A percentile compares a stretch with the other conserved stretches of the same genome.
phyloP scores from a whole-genome alignment of 2,113 vertebrate species.

The Tachycineta bicolor region DNA sequence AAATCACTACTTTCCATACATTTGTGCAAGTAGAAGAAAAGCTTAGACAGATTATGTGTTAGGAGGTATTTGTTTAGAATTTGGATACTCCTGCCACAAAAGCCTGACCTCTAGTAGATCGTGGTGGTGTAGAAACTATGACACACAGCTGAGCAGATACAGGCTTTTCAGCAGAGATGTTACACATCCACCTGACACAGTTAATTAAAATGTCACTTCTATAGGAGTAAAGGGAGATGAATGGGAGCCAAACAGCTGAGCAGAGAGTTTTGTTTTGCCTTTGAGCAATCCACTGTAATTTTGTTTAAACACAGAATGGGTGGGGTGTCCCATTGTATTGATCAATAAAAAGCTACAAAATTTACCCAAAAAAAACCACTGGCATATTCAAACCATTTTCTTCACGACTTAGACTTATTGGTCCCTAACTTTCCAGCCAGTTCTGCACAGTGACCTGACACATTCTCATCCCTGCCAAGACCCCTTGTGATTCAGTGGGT shows the following conservation, averaged over 20 bases:
- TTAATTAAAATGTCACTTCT: constrained; percentile 70
- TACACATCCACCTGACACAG: constrained; percentile 65
- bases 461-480: not conserved
- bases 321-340: not conserved
- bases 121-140: not conserved
- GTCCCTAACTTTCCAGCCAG: not conserved
- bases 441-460: not conserved
- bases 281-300: constrained; percentile 64
- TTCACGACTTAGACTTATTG: not conserved
- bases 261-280: constrained; percentile 67
- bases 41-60: not conserved
- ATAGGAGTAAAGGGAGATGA: constrained; percentile 64
- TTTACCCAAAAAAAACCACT: not conserved
- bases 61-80: constrained; percentile 16
- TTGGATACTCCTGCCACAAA: constrained; percentile 1
- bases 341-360: constrained; percentile 27
- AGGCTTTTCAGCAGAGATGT: constrained; percentile 58
- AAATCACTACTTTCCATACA: constrained; percentile 2
- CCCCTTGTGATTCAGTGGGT: not conserved
- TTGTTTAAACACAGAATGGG: constrained; percentile 36
- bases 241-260: constrained; percentile 71
- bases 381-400: not conserved
- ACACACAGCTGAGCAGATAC: constrained; percentile 56
- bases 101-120: not conserved
- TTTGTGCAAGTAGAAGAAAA: not conserved